Percentiles rank a stretch among this genome's conserved stretches.
These are phyloP conservation scores for Perithous albicinctus DNA, from an alignment of 2,888 invertebrate species.

Conservation along the genomic window DNA sequence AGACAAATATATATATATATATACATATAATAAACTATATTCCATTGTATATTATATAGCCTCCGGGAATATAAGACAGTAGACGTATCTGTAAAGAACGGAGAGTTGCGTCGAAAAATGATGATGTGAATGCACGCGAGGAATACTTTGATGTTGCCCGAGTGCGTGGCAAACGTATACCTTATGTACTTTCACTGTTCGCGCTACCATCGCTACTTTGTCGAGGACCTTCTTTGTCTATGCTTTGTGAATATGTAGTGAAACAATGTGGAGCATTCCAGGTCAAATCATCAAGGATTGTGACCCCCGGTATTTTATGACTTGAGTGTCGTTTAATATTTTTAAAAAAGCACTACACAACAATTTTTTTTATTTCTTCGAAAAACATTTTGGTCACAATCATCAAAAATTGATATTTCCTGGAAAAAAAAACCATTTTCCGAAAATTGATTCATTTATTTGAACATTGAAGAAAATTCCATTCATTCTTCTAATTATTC, in stretches of 20 bases:
- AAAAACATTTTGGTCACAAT: no score
- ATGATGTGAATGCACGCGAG: constrained; percentile 23
- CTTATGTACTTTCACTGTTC: not conserved
- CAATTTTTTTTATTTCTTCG: no score
- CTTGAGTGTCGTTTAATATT: no score
- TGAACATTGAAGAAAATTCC: no score
- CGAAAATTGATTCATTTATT: no score
- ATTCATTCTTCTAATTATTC: no score
- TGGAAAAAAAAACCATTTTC: no score
- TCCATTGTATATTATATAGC: not conserved
- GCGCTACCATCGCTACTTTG: not conserved
- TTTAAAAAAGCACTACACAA: no score
- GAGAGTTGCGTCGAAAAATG: constrained; percentile 1
- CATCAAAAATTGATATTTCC: no score
- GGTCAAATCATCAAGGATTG: no score
- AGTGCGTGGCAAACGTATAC: not conserved
- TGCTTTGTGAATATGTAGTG: constrained; percentile 8
- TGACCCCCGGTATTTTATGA: no score
- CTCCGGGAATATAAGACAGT: not conserved
- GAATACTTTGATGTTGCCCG: constrained; percentile 18
- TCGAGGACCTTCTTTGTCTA: not conserved
- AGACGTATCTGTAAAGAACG: not conserved
- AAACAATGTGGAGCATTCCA: no score
- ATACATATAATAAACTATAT: constrained; percentile 1
- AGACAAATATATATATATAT: not conserved